These are phyloP conservation scores for Hypotaenidia philippensis DNA, from an alignment of 2,797 vertebrate species.

Conservation along the genomic window DNA sequence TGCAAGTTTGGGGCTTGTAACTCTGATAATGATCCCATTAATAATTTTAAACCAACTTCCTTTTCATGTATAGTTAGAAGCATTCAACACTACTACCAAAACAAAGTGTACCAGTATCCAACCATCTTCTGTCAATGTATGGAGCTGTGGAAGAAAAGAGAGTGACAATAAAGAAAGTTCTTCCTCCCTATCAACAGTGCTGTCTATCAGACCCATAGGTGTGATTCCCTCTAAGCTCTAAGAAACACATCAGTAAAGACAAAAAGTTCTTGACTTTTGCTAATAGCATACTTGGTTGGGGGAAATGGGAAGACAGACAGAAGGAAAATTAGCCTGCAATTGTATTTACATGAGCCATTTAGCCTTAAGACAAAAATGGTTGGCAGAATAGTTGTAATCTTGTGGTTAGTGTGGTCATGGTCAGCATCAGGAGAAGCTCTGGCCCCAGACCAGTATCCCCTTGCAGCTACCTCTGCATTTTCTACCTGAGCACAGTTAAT, in stretches of 20 bases:
- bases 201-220: not conserved
- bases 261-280: not conserved
- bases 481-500: not conserved
- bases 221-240: not conserved
- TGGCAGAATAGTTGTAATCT: not conserved
- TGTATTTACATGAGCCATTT: not conserved
- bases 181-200: not conserved
- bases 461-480: not conserved
- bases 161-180: not conserved
- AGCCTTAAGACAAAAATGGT: not conserved
- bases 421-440: not conserved
- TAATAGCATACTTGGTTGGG: not conserved
- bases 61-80: not conserved
- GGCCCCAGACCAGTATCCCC: not conserved
- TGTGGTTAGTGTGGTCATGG: not conserved
- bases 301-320: not conserved
- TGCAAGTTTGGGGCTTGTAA: not conserved
- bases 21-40: not conserved
- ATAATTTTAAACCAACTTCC: not conserved
- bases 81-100: not conserved
- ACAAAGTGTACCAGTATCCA: not conserved
- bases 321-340: not conserved
- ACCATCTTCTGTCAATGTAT: fast-evolving
- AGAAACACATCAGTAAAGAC: not conserved
- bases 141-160: not conserved